Percentiles rank a stretch among this genome's conserved stretches.
These are phyloP conservation scores for Hozukius guyotensis DNA, from an alignment of 2,797 vertebrate species.

Conservation along the genomic window DNA sequence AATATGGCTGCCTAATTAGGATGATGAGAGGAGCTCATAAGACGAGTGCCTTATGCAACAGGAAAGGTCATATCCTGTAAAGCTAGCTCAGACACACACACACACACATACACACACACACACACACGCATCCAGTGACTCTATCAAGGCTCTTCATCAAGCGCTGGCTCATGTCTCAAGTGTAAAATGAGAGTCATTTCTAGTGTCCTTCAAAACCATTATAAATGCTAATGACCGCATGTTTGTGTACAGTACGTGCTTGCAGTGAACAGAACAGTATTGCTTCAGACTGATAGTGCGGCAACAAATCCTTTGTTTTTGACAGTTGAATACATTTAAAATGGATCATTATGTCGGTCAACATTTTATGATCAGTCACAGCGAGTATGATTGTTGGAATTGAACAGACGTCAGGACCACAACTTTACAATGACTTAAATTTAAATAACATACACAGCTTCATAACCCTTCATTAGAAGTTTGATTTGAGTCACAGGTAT, in stretches of 20 bases:
- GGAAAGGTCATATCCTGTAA: conserved; percentile 28
- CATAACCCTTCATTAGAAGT: not conserved
- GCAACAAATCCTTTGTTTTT: not conserved
- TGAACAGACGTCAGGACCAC: not conserved
- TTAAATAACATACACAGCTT: not conserved
- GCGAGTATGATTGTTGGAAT: not conserved
- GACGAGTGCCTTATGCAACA: conserved; percentile 36
- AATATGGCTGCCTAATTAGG: conserved; percentile 48
- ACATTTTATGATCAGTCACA: not conserved
- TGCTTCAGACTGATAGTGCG: not conserved
- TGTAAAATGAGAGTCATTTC: conserved; percentile 29
- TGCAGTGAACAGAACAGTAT: not conserved
- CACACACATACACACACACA: not conserved
- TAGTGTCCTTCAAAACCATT: conserved; percentile 29
- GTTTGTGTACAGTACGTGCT: not conserved
- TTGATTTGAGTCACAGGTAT: not conserved
- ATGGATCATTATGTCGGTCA: not conserved
- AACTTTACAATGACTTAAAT: not conserved
- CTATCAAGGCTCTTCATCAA: conserved; percentile 21
- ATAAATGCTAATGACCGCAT: conserved; percentile 16
- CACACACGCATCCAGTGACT: not conserved
- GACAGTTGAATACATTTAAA: not conserved
- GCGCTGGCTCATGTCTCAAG: conserved; percentile 32
- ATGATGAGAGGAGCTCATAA: conserved; percentile 34
- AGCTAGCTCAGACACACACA: not conserved